Conservation (phyloP, 2,113 vertebrate species). For the Cololabis saira region DNA sequence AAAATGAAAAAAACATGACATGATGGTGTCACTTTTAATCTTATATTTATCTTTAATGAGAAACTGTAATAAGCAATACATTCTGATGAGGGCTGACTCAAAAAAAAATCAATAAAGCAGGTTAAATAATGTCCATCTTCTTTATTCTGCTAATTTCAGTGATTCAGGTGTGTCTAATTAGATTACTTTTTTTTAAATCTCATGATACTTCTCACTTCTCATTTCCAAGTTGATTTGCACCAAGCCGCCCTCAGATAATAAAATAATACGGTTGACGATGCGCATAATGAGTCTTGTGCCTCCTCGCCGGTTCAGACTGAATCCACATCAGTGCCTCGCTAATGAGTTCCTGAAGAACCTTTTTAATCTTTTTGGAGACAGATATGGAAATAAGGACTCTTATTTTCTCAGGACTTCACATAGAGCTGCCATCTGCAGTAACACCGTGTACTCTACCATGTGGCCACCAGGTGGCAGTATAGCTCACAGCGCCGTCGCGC, state of each 20-base stretch:
- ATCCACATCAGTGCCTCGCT: not conserved
- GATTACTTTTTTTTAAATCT: not conserved
- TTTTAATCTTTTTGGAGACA: not conserved
- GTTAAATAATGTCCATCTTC: not conserved
- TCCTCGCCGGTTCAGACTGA: not conserved
- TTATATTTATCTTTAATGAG: not conserved
- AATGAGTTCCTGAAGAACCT: not conserved
- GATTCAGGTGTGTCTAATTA: not conserved
- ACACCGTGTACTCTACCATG: not conserved
- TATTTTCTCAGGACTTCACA: not conserved
- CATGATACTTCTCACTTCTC: not conserved
- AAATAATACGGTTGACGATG: not conserved
- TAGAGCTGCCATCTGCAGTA: not conserved
- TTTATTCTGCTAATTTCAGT: not conserved
- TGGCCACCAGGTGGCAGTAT: constrained; percentile 57
- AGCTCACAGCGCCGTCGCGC: not conserved
- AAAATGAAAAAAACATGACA: not conserved
- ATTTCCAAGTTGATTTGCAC: constrained; percentile 6
- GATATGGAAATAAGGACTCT: not conserved
- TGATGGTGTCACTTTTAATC: not conserved
- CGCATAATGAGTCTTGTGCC: not conserved
- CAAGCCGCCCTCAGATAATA: constrained; percentile 5
- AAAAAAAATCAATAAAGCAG: not conserved
- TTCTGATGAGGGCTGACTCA: not conserved
- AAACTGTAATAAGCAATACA: not conserved